phyloP scores from a whole-genome alignment of 1,140 invertebrate species.

The Mamestra configurata region DNA sequence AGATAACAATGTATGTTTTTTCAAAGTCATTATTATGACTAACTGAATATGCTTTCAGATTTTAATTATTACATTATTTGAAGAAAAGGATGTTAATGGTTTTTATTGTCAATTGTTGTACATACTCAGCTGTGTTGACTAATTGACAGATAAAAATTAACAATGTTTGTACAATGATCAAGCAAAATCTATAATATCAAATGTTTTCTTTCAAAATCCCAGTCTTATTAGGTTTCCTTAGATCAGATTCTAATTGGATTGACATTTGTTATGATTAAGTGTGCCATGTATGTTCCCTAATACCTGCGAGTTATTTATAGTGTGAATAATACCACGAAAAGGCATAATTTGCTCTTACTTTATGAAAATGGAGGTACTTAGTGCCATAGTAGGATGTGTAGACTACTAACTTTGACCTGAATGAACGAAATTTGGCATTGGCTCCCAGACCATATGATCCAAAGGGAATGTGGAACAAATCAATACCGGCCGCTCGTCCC shows the following conservation, averaged over 20 bases:
- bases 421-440: slow-evolving; percentile 55
- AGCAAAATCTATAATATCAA: not conserved
- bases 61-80: not conserved
- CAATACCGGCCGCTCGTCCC: slow-evolving; percentile 80
- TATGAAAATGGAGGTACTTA: not conserved
- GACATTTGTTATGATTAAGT: slow-evolving; percentile 18
- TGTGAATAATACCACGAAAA: not conserved
- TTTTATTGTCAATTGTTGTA: not conserved
- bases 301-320: not conserved
- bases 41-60: not conserved
- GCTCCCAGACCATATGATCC: slow-evolving; percentile 75
- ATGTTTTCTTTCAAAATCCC: not conserved
- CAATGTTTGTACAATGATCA: not conserved
- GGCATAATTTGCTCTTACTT: not conserved
- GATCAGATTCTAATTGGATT: slow-evolving; percentile 43
- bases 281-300: slow-evolving; percentile 9
- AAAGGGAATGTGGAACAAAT: slow-evolving; percentile 83
- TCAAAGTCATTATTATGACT: slow-evolving; percentile 24
- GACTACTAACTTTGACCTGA: slow-evolving; percentile 34
- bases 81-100: too few species aligned
- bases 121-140: not conserved
- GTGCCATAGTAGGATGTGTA: slow-evolving; percentile 1
- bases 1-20: slow-evolving; percentile 3
- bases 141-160: not conserved
- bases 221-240: slow-evolving; percentile 38